Conservation (phyloP, 2,888 invertebrate genomes). For the Agrochola circellaris region DNA sequence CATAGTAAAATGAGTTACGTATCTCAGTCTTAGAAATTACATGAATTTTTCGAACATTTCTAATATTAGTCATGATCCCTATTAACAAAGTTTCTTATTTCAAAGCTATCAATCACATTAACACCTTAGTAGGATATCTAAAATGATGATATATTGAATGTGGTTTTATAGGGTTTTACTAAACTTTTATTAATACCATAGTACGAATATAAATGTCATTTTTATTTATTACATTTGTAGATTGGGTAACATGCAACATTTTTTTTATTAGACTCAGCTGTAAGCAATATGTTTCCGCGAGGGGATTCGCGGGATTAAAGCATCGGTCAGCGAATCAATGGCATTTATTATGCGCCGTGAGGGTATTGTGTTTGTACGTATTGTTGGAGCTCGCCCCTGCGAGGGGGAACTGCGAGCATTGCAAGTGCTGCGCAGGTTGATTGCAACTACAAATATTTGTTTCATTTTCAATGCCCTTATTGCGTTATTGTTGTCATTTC, state of each 20-base stretch:
- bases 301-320: conserved; percentile 82
- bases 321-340: conserved; percentile 84
- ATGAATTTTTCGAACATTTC: not conserved
- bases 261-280: conserved; percentile 80
- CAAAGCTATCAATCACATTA: not conserved
- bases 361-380: conserved; percentile 76
- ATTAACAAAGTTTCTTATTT: not conserved
- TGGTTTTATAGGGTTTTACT: conserved; percentile 49
- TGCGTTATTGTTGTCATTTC: conserved; percentile 23
- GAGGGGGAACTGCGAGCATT: conserved; percentile 25
- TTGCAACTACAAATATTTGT: conserved; percentile 45
- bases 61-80: no score
- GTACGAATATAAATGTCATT: conserved; percentile 61
- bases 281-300: conserved; percentile 81
- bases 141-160: conserved; percentile 33
- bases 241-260: conserved; percentile 56
- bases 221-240: conserved; percentile 69
- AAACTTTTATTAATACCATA: conserved; percentile 53
- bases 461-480: conserved; percentile 3
- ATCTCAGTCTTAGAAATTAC: not conserved
- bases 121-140: conserved; percentile 1
- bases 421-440: conserved; percentile 64
- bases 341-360: conserved; percentile 79
- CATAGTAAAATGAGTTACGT: no score
- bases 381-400: conserved; percentile 63